These are phyloP conservation scores for Turritopsis dohrnii DNA, from an alignment of 30 jellyfish, hydroid and myxozoan species.

Conservation along the genomic window DNA sequence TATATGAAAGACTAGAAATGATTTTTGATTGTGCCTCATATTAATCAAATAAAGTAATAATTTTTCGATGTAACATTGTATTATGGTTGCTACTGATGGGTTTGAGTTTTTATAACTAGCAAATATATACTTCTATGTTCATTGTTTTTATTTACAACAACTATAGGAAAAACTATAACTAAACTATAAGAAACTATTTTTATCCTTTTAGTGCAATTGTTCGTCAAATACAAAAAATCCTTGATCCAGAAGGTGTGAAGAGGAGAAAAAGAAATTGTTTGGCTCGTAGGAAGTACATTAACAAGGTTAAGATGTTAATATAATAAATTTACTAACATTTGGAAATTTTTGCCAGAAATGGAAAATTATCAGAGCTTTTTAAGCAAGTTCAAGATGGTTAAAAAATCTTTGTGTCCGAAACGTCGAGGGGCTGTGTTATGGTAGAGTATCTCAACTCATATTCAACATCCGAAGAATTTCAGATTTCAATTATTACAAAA, in stretches of 20 bases:
- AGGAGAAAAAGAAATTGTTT: background rate
- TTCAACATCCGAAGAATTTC: background rate
- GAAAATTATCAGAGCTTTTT: background rate
- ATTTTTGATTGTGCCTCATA: background rate
- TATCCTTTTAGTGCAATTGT: slow-evolving; percentile 1
- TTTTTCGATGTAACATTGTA: background rate
- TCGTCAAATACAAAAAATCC: background rate
- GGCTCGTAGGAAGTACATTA: slow-evolving; percentile 3
- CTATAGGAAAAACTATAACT: background rate
- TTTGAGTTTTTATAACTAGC: background rate
- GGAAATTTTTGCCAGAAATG: background rate
- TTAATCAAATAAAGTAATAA: background rate
- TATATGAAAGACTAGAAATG: background rate
- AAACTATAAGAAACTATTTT: background rate
- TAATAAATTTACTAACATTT: background rate
- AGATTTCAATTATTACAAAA: background rate
- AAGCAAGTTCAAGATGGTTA: background rate
- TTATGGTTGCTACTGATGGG: background rate
- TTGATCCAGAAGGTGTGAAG: slow-evolving; percentile 23
- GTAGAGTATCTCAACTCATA: background rate
- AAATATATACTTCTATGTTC: background rate
- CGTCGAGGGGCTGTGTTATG: background rate
- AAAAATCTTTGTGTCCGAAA: background rate
- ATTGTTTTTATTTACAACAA: background rate
- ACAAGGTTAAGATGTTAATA: background rate